Evolutionary conservation across 2,113 vertebrate genomes (phyloP).

Genomic region (Gallinago paraguaiae): DNA sequence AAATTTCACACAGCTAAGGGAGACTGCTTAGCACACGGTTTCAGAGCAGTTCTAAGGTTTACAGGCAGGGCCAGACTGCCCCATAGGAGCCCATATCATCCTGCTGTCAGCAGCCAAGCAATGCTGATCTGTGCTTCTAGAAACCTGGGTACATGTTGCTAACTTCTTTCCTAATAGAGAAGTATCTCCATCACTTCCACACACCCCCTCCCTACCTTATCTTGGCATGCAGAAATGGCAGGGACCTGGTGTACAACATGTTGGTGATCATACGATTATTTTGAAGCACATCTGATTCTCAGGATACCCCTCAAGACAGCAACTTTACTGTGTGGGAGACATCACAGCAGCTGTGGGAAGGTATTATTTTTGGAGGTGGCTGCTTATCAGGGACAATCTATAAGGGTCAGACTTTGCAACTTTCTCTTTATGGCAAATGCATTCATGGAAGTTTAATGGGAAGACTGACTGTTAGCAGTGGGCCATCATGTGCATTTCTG

Average conservation of each 20-base stretch:
- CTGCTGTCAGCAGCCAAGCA: not conserved
- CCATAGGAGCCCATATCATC: fast-evolving
- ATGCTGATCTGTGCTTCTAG: not conserved
- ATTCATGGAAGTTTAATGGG: not conserved
- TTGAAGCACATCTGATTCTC: not conserved
- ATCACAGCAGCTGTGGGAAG: not conserved
- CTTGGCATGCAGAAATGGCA: not conserved
- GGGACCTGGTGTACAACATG: not conserved
- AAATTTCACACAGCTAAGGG: not conserved
- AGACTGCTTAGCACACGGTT: not conserved
- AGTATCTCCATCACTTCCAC: not conserved
- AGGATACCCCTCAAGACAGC: not conserved
- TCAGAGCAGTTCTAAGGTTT: not conserved
- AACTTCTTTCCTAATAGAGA: not conserved
- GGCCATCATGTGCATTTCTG: not conserved
- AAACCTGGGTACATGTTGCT: not conserved
- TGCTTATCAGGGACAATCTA: not conserved
- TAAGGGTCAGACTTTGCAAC: not conserved
- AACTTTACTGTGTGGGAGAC: not conserved
- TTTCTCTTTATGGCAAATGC: not conserved
- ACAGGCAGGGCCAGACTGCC: not conserved
- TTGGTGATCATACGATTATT: not conserved
- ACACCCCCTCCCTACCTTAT: not conserved
- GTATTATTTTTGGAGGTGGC: not conserved
- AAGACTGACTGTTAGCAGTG: not conserved